phyloP scores from a whole-genome alignment of 37 sponge, comb jelly and placozoan species.

The Tethya wilhelma region DNA sequence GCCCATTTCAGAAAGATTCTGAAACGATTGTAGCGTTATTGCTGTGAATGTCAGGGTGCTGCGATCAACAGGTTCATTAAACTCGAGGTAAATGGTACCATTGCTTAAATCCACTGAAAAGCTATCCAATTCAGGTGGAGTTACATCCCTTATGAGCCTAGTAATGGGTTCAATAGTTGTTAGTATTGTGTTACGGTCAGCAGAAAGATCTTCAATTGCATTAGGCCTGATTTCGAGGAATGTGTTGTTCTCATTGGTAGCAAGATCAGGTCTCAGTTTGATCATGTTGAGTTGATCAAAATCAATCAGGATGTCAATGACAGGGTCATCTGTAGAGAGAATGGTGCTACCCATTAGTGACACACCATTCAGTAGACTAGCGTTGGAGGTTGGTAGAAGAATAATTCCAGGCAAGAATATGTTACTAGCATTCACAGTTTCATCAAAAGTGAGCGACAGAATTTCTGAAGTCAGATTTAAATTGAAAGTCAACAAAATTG shows the following conservation, averaged over 20 bases:
- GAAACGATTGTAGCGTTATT: constrained; percentile 74
- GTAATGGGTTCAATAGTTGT: background rate
- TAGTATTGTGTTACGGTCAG: constrained; percentile 26
- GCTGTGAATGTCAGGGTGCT: constrained; percentile 49
- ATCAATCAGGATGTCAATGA: constrained; percentile 61
- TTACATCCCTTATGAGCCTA: constrained; percentile 30
- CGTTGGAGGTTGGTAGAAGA: constrained; percentile 36
- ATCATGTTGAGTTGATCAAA: constrained; percentile 67
- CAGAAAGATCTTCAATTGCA: constrained; percentile 61
- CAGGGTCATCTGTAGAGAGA: constrained; percentile 36
- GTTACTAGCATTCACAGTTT: constrained; percentile 83
- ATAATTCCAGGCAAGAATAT: constrained; percentile 31
- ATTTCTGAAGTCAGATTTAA: constrained; percentile 78
- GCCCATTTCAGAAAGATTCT: constrained; percentile 27
- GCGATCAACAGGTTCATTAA: constrained; percentile 81
- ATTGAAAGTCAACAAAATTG: constrained; percentile 62
- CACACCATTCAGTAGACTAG: background rate
- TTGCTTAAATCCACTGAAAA: constrained; percentile 67
- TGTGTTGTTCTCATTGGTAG: constrained; percentile 56
- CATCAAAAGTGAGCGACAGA: constrained; percentile 82
- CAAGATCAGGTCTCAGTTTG: constrained; percentile 58
- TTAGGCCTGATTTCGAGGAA: constrained; percentile 37
- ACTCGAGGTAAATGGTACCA: constrained; percentile 56
- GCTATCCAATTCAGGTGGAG: constrained; percentile 42
- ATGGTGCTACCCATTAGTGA: constrained; percentile 30